Evolutionary conservation across 2,888 invertebrate species (phyloP).

Genomic region (Empis livida): DNA sequence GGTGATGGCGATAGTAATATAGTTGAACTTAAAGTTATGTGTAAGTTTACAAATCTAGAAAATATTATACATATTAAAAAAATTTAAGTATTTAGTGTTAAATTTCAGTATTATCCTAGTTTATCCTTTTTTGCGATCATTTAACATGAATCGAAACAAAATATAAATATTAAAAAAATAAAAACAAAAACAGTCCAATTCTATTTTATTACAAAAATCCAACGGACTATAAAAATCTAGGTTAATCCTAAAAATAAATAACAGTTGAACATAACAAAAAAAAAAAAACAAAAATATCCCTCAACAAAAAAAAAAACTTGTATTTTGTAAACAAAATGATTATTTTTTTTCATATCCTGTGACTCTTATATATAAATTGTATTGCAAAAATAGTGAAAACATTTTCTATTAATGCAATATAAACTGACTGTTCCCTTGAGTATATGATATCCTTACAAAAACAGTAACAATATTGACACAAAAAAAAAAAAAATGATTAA

Average conservation of each 20-base stretch:
- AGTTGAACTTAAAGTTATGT: constrained; percentile 76
- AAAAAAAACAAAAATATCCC: neutral
- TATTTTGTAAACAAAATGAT: no score
- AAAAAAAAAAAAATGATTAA: neutral
- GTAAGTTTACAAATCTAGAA: constrained; percentile 47
- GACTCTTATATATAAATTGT: no score
- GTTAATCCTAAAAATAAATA: constrained; percentile 1
- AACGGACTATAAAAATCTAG: constrained; percentile 1
- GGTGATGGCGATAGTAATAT: constrained; percentile 76
- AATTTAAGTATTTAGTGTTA: neutral
- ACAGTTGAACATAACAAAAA: neutral
- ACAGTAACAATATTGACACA: neutral
- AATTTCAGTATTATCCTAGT: neutral
- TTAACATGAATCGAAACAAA: neutral
- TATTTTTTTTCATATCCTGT: no score
- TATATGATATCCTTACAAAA: neutral
- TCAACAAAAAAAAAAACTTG: neutral
- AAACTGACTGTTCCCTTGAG: no score
- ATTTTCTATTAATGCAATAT: no score
- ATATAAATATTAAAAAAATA: no score
- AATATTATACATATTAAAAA: neutral
- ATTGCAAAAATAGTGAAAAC: no score
- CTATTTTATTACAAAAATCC: neutral
- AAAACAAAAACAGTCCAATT: no score
- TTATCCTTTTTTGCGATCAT: neutral